Percentiles rank a stretch among this genome's conserved stretches.
phyloP scores from a whole-genome alignment of 2,797 vertebrate genomes.

The Sternarchorhynchus goeldii region DNA sequence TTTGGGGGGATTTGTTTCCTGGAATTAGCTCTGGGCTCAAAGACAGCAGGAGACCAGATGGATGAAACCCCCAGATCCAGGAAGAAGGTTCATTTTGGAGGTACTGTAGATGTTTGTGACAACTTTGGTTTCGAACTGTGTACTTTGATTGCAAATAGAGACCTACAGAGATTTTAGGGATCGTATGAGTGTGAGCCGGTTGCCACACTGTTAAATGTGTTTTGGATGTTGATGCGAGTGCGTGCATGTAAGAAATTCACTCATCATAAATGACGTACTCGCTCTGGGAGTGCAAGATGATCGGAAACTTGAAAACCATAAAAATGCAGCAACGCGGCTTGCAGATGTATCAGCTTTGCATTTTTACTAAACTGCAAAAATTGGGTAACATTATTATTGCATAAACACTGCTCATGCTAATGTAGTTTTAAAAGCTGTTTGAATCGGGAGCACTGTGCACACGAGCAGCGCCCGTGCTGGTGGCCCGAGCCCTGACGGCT shows the following conservation, averaged over 20 bases:
- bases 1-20: constrained; percentile 39
- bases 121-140: constrained; percentile 28
- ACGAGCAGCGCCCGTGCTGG: too few species aligned
- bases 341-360: too few species aligned
- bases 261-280: background rate
- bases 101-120: constrained; percentile 57
- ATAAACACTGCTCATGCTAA: too few species aligned
- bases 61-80: constrained; percentile 72
- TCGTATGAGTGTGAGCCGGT: background rate
- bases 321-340: too few species aligned
- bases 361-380: too few species aligned
- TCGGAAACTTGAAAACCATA: too few species aligned
- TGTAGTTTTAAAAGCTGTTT: too few species aligned
- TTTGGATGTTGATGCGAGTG: background rate
- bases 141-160: background rate
- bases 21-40: constrained; percentile 40
- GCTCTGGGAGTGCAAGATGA: too few species aligned
- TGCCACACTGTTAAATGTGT: background rate
- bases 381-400: too few species aligned
- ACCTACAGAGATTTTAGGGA: background rate
- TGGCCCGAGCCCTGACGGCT: too few species aligned
- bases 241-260: background rate
- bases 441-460: too few species aligned
- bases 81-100: constrained; percentile 81
- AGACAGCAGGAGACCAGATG: constrained; percentile 59